These are phyloP conservation scores for Strongylocentrotus purpuratus DNA, from an alignment of 35 echinoderm and acorn worm genomes.

Conservation along the genomic window DNA sequence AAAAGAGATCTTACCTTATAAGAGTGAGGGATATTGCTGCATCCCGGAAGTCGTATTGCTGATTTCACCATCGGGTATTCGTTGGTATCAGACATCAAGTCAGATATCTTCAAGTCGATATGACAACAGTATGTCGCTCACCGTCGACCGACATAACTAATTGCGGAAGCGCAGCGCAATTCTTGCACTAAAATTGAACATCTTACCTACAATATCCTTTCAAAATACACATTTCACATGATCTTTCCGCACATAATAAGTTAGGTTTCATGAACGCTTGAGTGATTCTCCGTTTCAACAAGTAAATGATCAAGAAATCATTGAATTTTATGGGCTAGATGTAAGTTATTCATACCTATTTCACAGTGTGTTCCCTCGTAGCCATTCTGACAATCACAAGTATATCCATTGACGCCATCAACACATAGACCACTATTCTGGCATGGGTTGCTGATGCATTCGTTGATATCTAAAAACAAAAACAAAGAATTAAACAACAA, in stretches of 20 bases:
- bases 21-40: too few relatives aligned
- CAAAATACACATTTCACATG: not conserved
- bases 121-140: not conserved
- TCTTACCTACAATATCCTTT: not conserved
- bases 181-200: not conserved
- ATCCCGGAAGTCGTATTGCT: not conserved
- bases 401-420: slow-evolving; percentile 35
- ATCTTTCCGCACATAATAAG: not conserved
- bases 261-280: not conserved
- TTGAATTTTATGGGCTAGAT: not conserved
- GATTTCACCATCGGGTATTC: not conserved
- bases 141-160: not conserved
- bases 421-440: slow-evolving; percentile 57
- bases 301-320: not conserved
- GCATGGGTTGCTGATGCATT: slow-evolving; percentile 55
- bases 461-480: slow-evolving; percentile 43
- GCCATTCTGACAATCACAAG: slow-evolving; percentile 55
- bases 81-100: not conserved
- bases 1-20: not conserved
- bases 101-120: not conserved
- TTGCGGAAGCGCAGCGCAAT: not conserved
- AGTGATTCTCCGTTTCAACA: not conserved
- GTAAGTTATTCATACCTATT: slow-evolving; percentile 35
- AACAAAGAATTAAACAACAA: not conserved
- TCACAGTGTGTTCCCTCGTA: slow-evolving; percentile 54